Evolutionary conservation across 2,888 invertebrate species (phyloP).

Genomic region (Chouioia cunea): DNA sequence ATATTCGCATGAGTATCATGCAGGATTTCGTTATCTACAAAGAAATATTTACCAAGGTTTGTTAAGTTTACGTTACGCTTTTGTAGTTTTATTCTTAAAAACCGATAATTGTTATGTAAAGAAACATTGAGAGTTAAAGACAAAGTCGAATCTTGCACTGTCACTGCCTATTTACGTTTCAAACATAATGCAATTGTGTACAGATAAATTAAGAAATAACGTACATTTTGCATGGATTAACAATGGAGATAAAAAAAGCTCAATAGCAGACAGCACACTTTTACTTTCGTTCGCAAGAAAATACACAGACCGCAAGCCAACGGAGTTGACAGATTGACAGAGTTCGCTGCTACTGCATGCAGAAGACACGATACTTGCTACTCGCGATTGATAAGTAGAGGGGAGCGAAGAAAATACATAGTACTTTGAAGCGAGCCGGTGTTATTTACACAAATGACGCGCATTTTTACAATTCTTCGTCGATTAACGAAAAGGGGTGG

Average conservation of each 20-base stretch:
- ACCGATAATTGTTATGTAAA: too few species aligned
- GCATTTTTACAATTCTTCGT: background rate
- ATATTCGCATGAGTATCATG: background rate
- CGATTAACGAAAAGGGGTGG: constrained; percentile 13
- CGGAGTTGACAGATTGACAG: constrained; percentile 17
- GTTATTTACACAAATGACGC: background rate
- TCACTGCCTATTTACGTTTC: too few species aligned
- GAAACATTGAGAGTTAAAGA: too few species aligned
- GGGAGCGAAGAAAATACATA: background rate
- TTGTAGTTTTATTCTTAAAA: too few species aligned
- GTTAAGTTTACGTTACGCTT: background rate
- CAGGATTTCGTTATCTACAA: background rate
- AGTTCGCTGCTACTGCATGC: constrained; percentile 17
- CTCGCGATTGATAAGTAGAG: constrained; percentile 4
- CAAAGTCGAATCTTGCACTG: too few species aligned
- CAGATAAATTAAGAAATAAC: too few species aligned
- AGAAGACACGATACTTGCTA: constrained; percentile 38
- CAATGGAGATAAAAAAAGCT: too few species aligned
- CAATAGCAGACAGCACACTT: too few species aligned
- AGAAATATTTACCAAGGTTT: constrained; percentile 17
- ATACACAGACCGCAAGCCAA: too few species aligned
- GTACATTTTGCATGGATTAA: too few species aligned
- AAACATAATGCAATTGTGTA: too few species aligned
- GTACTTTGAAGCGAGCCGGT: constrained; percentile 4
- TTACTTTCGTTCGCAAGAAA: too few species aligned